These are phyloP conservation scores for Zaprionus lachaisei DNA, from an alignment of 1,140 invertebrate genomes.

Conservation along the genomic window DNA sequence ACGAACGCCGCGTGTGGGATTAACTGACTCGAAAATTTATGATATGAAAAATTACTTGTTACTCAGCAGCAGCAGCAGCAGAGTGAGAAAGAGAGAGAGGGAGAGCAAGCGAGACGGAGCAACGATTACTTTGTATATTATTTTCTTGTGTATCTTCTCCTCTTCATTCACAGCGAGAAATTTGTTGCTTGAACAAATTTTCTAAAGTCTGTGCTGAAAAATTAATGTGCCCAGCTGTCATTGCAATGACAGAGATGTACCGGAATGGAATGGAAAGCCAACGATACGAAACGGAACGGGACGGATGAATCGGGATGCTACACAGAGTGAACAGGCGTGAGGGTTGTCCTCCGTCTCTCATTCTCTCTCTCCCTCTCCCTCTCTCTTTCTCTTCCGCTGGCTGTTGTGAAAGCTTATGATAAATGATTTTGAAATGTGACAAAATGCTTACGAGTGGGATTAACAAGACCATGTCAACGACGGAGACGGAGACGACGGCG, in stretches of 20 bases:
- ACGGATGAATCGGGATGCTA: conserved; percentile 9
- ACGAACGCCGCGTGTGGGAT: conserved; percentile 75
- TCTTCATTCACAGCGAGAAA: conserved; percentile 49
- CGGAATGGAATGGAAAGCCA: conserved; percentile 46
- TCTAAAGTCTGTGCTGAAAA: conserved; percentile 78
- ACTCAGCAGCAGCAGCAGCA: conserved; percentile 45
- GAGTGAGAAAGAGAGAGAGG: conserved; percentile 18
- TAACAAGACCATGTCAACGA: conserved; percentile 54
- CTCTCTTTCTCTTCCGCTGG: conserved; percentile 1
- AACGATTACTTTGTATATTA: conserved; percentile 66
- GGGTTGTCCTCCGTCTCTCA: conserved; percentile 37
- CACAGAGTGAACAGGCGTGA: conserved; percentile 42
- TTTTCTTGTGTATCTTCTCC: conserved; percentile 40
- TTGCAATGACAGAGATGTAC: conserved; percentile 73
- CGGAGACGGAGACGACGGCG: conserved; percentile 19
- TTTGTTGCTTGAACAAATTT: conserved; percentile 76
- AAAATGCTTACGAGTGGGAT: conserved; percentile 82
- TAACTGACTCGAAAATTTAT: conserved; percentile 82
- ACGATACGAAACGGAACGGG: conserved; percentile 30
- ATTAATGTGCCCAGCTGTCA: conserved; percentile 81
- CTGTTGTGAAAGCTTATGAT: conserved; percentile 81
- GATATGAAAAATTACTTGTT: conserved; percentile 82
- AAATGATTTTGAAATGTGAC: conserved; percentile 83
- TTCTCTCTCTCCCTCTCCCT: background rate
- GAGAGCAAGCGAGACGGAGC: conserved; percentile 16